Evolutionary conservation across 2,888 invertebrate species (phyloP).

Genomic region (Aethes cnicana): DNA sequence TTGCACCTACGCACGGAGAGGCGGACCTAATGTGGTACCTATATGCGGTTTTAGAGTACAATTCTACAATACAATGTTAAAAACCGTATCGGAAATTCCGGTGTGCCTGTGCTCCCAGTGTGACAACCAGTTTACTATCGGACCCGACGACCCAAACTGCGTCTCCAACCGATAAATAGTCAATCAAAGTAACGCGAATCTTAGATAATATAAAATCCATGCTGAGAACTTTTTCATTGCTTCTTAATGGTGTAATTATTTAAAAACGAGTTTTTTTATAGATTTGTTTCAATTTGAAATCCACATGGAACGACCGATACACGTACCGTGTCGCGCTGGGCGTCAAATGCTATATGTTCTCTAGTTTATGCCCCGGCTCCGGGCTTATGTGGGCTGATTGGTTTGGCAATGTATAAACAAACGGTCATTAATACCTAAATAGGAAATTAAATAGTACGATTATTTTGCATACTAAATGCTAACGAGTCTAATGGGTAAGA

Average conservation of each 20-base stretch:
- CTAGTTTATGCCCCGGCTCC: constrained; percentile 48
- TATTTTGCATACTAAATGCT: constrained; percentile 21
- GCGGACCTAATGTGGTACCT: too few species aligned
- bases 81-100: too few species aligned
- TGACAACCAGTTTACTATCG: too few species aligned
- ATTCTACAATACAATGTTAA: too few species aligned
- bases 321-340: constrained; percentile 49
- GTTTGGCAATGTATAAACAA: constrained; percentile 40
- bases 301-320: constrained; percentile 43
- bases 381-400: constrained; percentile 49
- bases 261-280: constrained; percentile 53
- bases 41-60: too few species aligned
- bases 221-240: constrained; percentile 48
- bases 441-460: constrained; percentile 30
- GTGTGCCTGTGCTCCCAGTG: too few species aligned
- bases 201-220: constrained; percentile 44
- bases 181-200: constrained; percentile 54
- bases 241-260: constrained; percentile 62
- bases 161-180: constrained; percentile 44
- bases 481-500: constrained; percentile 1
- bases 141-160: constrained; percentile 20
- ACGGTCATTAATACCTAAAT: constrained; percentile 39
- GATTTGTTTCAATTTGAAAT: constrained; percentile 52
- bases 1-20: too few species aligned
- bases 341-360: constrained; percentile 46